These are phyloP conservation scores for Delphinus delphis DNA, from an alignment of 2,113 vertebrate species.

Conservation along the genomic window DNA sequence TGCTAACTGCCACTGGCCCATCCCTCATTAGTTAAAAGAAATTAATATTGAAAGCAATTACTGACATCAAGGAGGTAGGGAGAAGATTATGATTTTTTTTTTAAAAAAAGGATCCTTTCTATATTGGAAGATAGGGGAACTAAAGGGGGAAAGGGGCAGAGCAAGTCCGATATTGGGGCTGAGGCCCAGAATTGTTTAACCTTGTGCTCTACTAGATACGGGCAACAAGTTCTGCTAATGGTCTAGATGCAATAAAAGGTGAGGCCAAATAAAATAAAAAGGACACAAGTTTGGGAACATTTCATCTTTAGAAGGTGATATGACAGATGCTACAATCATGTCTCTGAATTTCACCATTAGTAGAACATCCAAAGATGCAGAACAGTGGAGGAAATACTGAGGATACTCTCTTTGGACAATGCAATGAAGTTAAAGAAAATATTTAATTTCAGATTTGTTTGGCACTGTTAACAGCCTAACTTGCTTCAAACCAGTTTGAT, in stretches of 20 bases:
- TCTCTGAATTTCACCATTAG: not conserved
- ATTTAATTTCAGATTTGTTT: not conserved
- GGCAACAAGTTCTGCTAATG: not conserved
- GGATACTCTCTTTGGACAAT: too few relatives aligned
- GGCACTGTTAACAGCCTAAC: not conserved
- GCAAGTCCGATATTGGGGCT: not conserved
- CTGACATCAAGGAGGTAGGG: not conserved
- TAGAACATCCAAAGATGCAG: not conserved
- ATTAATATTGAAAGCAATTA: not conserved
- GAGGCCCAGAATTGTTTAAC: not conserved
- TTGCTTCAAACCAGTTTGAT: constrained; percentile 23
- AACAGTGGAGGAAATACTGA: not conserved
- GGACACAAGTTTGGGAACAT: not conserved
- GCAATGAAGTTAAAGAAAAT: not conserved
- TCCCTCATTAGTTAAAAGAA: not conserved
- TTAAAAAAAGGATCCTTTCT: not conserved
- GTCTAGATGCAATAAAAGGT: not conserved
- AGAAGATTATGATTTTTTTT: not conserved
- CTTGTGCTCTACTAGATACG: not conserved
- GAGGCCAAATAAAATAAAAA: not conserved
- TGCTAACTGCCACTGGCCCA: too few relatives aligned
- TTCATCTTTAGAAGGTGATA: not conserved
- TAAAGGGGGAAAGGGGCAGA: not conserved
- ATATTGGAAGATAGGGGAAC: not conserved
- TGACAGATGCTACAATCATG: not conserved